Evolutionary conservation across 2,888 invertebrate species (phyloP), one percentile per base, ranked within the genome.

Genomic region (Drosophila affinis): DNA sequence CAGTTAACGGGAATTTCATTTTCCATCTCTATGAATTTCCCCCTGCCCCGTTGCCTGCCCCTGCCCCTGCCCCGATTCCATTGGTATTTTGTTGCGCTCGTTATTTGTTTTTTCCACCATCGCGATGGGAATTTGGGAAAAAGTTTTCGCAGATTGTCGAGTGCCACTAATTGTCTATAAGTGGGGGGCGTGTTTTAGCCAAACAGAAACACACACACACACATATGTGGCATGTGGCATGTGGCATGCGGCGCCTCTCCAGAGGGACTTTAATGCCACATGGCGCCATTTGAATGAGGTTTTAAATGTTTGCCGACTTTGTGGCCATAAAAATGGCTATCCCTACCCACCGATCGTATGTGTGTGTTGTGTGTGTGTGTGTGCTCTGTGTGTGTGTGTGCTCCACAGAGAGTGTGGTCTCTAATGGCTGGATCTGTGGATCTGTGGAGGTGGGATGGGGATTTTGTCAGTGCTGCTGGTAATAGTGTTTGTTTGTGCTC

Each of bases 101-200:
- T 45, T 60, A 29, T 29, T 12, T 17, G 9, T 17, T 44, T 44
- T 29, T 12, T 12, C 1, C 6, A 32, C 44, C 54, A 65, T 55
- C 24, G 39, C 29, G 34, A n/a, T 52, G 56, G 65, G 32, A 49
- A 64, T 52, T 58, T 64, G 56, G 24, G 48, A 48, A 59, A 59
- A 57, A 55, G 54, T 49, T 55, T 57, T 58, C 54, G 71, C 68
- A 79, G 62, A 61, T 78, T 57, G 54, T 55, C 67, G 65, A 67
- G 70, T 45, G 62, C 51, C 64, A 62, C 76, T 78, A 58, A 61
- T 63, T 81, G 59, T 75, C 55, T 24, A 63, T 65, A 65, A 69
- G 34, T 52, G 48, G 39, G 12, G 46, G 7, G 46, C 45, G 57
- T 39, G 24, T 32, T 21, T 9, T 63, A 63, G 27, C 27, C 52